phyloP scores from a whole-genome alignment of 2,113 vertebrate species.

The Varanus komodoensis region DNA sequence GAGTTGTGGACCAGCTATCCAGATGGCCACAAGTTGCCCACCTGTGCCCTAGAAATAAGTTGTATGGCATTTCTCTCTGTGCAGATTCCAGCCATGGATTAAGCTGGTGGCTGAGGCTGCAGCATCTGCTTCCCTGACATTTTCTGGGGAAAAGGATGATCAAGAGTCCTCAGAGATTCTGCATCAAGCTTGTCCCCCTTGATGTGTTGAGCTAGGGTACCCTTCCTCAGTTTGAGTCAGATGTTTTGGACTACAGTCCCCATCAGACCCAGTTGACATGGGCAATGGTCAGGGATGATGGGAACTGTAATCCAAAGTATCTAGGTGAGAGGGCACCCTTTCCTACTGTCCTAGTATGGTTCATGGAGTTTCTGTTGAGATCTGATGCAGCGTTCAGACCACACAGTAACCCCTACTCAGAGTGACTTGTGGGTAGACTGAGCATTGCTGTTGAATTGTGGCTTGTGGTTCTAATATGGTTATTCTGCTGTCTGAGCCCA shows the following conservation, averaged over 20 bases:
- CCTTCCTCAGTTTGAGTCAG: background rate
- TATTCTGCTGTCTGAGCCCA: too few relatives aligned
- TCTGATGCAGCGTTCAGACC: too few relatives aligned
- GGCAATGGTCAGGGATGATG: background rate
- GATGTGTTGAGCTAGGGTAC: background rate
- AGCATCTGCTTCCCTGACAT: background rate
- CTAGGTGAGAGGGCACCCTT: background rate
- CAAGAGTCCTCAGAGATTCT: background rate
- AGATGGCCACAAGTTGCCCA: background rate
- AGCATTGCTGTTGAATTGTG: too few relatives aligned
- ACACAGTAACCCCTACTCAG: too few relatives aligned
- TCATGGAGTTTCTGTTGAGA: background rate
- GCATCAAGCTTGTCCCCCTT: background rate
- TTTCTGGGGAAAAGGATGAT: background rate
- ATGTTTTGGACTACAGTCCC: background rate
- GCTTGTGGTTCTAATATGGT: too few relatives aligned
- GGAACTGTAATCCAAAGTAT: background rate
- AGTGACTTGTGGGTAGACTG: too few relatives aligned
- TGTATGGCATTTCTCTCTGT: background rate
- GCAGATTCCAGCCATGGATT: background rate
- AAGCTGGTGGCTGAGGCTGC: background rate
- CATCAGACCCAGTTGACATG: background rate
- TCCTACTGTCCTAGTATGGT: background rate
- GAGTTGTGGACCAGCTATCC: background rate
- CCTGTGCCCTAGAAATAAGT: background rate